Conservation (phyloP, 1,140 invertebrate species). For the Diorhabda carinulata region DNA sequence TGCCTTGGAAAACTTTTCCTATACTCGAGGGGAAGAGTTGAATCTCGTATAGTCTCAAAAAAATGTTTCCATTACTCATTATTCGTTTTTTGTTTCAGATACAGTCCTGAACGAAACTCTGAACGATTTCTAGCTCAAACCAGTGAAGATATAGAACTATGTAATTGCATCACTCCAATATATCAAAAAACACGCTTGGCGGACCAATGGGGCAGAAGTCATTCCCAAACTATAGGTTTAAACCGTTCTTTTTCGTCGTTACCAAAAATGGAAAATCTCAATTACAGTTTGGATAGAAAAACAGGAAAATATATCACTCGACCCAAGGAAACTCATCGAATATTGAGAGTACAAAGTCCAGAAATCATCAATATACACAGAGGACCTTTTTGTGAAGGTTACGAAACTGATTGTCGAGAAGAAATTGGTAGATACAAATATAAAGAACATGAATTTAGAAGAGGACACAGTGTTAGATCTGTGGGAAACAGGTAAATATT, state of each 20-base stretch:
- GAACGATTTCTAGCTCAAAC: conserved; percentile 24
- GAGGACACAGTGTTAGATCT: conserved; percentile 33
- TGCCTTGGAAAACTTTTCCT: no score
- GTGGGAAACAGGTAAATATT: conserved; percentile 7
- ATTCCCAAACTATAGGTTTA: conserved; percentile 30
- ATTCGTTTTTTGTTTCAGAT: conserved; percentile 7
- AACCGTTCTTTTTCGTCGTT: conserved; percentile 38
- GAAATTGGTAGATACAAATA: conserved; percentile 36
- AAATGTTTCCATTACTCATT: background rate
- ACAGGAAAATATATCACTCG: conserved; percentile 21
- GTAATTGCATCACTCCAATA: conserved; percentile 37
- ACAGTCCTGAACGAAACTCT: conserved; percentile 21
- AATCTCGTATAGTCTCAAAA: no score
- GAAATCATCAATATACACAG: conserved; percentile 46
- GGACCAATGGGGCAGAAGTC: conserved; percentile 27
- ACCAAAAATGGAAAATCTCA: conserved; percentile 34
- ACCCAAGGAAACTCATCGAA: conserved; percentile 23
- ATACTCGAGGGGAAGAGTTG: no score
- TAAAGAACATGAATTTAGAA: conserved; percentile 41
- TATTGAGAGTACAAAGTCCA: conserved; percentile 41
- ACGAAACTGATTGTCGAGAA: conserved; percentile 34
- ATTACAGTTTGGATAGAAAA: conserved; percentile 39
- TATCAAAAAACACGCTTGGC: conserved; percentile 32
- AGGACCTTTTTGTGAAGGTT: conserved; percentile 40
- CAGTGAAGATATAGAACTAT: conserved; percentile 28